Percentiles rank a stretch among this genome's conserved stretches.
Conservation (phyloP, 2,797 vertebrate genomes). For the Petrocephalus sullivani region DNA sequence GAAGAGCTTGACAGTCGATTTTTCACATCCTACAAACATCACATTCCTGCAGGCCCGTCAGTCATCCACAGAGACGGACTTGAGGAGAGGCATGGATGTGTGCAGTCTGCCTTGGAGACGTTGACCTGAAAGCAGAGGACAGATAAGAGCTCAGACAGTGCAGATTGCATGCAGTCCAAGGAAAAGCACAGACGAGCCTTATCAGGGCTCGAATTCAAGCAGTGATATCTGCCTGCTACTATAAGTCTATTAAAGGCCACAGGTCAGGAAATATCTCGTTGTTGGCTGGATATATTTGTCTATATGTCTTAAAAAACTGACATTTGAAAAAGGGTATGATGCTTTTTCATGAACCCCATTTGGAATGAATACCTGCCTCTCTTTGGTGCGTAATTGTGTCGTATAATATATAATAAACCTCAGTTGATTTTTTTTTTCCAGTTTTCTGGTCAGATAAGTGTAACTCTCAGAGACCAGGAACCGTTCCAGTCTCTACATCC, state of each 20-base stretch:
- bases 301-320: background rate
- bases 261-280: background rate
- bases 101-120: background rate
- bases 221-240: background rate
- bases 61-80: background rate
- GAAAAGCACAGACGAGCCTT: background rate
- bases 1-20: background rate
- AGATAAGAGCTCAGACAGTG: background rate
- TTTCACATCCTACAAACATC: background rate
- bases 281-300: background rate
- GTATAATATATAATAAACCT: background rate
- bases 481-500: constrained; percentile 42
- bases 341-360: background rate
- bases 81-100: background rate
- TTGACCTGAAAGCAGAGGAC: background rate
- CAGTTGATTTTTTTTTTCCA: background rate
- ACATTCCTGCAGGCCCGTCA: background rate
- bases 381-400: background rate
- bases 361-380: background rate
- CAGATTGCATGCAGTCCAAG: no score
- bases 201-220: background rate
- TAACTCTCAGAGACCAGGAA: constrained; percentile 26
- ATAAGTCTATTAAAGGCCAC: background rate
- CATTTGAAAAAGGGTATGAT: background rate
- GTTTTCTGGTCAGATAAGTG: background rate